Evolutionary conservation across 2,113 vertebrate genomes (phyloP).

Genomic region (Buteo buteo): DNA sequence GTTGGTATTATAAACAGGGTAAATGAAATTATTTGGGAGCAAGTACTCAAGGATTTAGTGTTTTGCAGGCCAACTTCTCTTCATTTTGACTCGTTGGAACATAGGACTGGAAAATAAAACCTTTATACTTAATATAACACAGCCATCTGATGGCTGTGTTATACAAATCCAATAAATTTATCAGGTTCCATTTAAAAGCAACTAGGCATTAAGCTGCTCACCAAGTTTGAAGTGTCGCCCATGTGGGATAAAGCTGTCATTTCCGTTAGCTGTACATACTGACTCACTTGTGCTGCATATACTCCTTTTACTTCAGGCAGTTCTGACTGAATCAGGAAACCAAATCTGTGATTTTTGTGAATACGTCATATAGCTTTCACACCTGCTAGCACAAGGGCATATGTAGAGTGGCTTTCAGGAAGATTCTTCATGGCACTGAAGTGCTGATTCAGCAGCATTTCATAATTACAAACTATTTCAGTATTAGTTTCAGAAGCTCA

Average conservation of each 20-base stretch:
- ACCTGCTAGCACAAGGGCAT: neutral
- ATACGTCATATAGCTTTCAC: neutral
- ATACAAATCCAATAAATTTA: neutral
- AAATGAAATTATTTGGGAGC: neutral
- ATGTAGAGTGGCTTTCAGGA: neutral
- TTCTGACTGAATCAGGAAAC: neutral
- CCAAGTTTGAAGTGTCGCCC: neutral
- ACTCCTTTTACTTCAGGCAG: neutral
- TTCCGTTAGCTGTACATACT: neutral
- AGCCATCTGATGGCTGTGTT: neutral
- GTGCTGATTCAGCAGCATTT: neutral
- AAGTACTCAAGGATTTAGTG: neutral
- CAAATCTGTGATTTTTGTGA: neutral
- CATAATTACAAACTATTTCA: neutral
- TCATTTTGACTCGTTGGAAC: neutral
- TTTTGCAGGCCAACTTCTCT: neutral
- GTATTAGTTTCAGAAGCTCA: neutral
- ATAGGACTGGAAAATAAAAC: neutral
- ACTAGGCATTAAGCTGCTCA: neutral
- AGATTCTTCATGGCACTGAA: neutral
- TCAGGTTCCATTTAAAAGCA: neutral
- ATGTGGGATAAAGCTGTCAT: neutral
- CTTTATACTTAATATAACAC: neutral
- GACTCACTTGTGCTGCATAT: neutral
- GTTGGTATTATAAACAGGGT: neutral